A percentile compares a stretch with the other conserved stretches of the same genome.
Conservation (phyloP, 2,888 invertebrate species). For the Aricia artaxerxes region DNA sequence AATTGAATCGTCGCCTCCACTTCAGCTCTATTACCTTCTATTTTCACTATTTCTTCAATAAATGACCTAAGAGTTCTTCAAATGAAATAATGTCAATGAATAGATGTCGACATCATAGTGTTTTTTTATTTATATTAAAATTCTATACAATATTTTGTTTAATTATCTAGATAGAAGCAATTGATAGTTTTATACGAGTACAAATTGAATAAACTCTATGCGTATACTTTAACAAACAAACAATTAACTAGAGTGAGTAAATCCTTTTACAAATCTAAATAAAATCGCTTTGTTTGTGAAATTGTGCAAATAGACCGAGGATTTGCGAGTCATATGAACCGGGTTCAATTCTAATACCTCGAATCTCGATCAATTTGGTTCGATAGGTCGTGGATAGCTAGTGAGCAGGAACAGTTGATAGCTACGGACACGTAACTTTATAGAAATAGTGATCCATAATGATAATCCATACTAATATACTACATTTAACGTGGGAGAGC, state of each 20-base stretch:
- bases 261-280: not conserved
- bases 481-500: too few relatives aligned
- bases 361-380: too few relatives aligned
- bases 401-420: too few relatives aligned
- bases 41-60: conserved; percentile 1
- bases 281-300: not conserved
- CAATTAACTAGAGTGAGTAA: not conserved
- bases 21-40: not conserved
- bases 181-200: not conserved
- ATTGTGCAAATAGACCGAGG: not conserved
- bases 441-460: too few relatives aligned
- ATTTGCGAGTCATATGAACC: too few relatives aligned
- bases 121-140: not conserved
- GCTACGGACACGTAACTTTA: too few relatives aligned
- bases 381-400: too few relatives aligned
- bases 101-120: not conserved
- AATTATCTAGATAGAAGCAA: not conserved
- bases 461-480: too few relatives aligned
- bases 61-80: not conserved
- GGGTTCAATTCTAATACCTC: too few relatives aligned
- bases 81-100: conserved; percentile 4
- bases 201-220: not conserved
- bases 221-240: not conserved
- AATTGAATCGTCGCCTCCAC: not conserved
- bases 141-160: not conserved